phyloP scores from a whole-genome alignment of 2,113 vertebrate genomes.

The Nothobranchius kuhntae region DNA sequence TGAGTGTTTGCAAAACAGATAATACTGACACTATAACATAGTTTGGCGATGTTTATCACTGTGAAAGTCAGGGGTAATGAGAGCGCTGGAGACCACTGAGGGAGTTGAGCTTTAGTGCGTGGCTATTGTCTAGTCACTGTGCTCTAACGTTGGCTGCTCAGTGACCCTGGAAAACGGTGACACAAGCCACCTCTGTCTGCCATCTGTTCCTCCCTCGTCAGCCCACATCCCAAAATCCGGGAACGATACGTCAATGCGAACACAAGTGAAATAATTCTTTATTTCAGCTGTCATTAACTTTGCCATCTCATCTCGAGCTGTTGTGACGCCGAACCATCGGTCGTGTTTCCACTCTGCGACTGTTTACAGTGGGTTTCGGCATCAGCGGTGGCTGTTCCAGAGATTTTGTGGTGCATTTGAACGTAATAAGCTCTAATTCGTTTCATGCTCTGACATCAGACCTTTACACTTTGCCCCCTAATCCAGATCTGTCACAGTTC shows the following conservation, averaged over 20 bases:
- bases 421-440: constrained; percentile 76
- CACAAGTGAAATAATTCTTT: neutral
- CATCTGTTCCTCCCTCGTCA: constrained; percentile 85
- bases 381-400: constrained; percentile 73
- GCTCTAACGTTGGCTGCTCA: constrained; percentile 79
- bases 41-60: constrained; percentile 45
- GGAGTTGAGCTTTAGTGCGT: constrained; percentile 69
- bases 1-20: constrained; percentile 73
- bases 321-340: constrained; percentile 42
- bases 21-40: constrained; percentile 64
- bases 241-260: neutral
- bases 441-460: constrained; percentile 82
- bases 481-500: constrained; percentile 81
- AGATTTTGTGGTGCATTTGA: constrained; percentile 82
- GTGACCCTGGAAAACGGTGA: constrained; percentile 83
- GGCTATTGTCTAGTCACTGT: constrained; percentile 80
- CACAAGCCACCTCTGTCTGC: constrained; percentile 87
- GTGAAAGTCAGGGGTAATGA: constrained; percentile 80
- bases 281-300: constrained; percentile 43
- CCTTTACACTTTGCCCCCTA: constrained; percentile 85
- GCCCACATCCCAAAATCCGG: constrained; percentile 58
- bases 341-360: constrained; percentile 65
- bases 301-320: constrained; percentile 64
- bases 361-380: constrained; percentile 75
- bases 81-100: constrained; percentile 62